Conservation (phyloP, 2,797 vertebrate genomes). For the Gadopsis marmoratus region DNA sequence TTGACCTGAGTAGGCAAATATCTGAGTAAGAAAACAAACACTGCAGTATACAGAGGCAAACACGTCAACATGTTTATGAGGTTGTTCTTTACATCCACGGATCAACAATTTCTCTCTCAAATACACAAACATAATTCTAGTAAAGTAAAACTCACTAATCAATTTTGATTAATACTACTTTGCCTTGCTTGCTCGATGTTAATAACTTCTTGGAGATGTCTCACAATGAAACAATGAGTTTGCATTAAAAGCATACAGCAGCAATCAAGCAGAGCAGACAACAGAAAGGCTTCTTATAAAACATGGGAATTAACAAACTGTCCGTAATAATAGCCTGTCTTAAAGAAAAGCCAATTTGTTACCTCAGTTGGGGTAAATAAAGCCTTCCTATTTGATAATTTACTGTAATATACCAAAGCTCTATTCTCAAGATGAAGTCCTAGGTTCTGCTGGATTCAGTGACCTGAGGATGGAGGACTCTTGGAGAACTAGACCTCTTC, state of each 20-base stretch:
- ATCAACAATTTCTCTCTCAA: background rate
- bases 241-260: background rate
- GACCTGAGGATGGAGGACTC: background rate
- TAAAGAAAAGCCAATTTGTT: background rate
- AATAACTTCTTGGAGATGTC: slow-evolving; percentile 4
- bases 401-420: background rate
- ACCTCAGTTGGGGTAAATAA: background rate
- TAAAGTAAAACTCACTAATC: background rate
- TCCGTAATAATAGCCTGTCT: background rate
- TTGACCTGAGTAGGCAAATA: slow-evolving; percentile 55
- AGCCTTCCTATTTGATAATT: background rate
- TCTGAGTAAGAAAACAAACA: slow-evolving; percentile 29
- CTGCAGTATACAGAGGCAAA: background rate
- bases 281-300: background rate
- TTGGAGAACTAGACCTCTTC: background rate
- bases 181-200: background rate
- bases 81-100: slow-evolving; percentile 12
- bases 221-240: background rate
- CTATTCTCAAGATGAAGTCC: background rate
- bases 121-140: background rate
- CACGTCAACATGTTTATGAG: slow-evolving; percentile 18
- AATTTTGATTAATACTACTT: background rate
- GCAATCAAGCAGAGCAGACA: background rate
- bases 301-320: background rate
- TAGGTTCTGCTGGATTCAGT: background rate